phyloP scores from a whole-genome alignment of 1,140 invertebrate species.

The Gonioctena quinquepunctata region DNA sequence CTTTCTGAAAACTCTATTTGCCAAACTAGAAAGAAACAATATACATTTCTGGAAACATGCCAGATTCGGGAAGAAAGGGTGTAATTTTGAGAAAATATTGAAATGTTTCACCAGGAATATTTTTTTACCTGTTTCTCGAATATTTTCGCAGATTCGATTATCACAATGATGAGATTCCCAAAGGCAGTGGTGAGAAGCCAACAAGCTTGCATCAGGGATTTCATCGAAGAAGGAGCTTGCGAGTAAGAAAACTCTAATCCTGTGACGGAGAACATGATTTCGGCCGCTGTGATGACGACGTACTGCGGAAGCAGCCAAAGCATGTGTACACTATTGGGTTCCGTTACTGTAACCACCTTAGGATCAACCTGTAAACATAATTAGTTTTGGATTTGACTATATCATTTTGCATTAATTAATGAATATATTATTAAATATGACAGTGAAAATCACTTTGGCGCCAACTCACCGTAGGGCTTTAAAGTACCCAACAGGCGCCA shows the following conservation, averaged over 20 bases:
- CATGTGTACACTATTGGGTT: constrained; percentile 76
- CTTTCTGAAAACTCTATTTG: too few relatives aligned
- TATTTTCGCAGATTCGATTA: constrained; percentile 69
- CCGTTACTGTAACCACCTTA: constrained; percentile 57
- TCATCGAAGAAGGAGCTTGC: constrained; percentile 90
- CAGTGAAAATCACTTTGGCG: too few relatives aligned
- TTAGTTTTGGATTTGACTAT: too few relatives aligned
- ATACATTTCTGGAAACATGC: too few relatives aligned
- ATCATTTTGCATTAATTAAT: too few relatives aligned
- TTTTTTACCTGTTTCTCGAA: constrained; percentile 68
- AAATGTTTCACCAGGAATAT: too few relatives aligned
- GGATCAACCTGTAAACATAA: background rate
- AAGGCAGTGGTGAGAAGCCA: constrained; percentile 90
- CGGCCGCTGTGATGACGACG: constrained; percentile 79
- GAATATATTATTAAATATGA: too few relatives aligned
- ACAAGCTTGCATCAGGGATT: constrained; percentile 85
- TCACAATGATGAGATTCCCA: constrained; percentile 88
- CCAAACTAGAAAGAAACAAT: too few relatives aligned
- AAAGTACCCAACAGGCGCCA: too few relatives aligned
- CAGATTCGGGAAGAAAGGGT: too few relatives aligned
- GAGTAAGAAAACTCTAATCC: constrained; percentile 91
- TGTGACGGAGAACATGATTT: constrained; percentile 88
- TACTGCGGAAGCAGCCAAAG: constrained; percentile 87
- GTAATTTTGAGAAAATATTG: too few relatives aligned
- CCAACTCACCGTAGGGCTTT: too few relatives aligned